These are phyloP conservation scores for Tetrax tetrax DNA, from an alignment of 2,113 vertebrate genomes.

Conservation along the genomic window DNA sequence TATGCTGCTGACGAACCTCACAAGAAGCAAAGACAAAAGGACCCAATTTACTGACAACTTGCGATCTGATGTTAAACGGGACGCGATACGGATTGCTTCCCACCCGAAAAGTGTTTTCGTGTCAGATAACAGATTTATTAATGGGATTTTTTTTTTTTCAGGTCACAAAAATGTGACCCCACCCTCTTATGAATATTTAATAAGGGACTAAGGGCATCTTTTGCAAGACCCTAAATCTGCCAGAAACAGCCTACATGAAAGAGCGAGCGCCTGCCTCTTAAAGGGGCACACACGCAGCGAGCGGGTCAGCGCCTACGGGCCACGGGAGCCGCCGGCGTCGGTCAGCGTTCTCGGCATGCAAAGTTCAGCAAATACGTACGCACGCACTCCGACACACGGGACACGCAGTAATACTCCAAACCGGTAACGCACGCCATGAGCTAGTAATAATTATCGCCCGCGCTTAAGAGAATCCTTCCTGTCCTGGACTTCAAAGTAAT, in stretches of 20 bases:
- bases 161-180: constrained; percentile 73
- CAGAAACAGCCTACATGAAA: constrained; percentile 38
- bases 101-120: constrained; percentile 66
- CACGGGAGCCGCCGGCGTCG: neutral
- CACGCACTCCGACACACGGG: neutral
- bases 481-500: neutral
- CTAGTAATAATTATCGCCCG: neutral
- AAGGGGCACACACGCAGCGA: constrained; percentile 25
- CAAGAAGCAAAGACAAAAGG: constrained; percentile 61
- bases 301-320: neutral
- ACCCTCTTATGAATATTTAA: constrained; percentile 80
- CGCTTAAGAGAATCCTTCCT: neutral
- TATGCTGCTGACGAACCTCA: constrained; percentile 36
- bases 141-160: constrained; percentile 73
- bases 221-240: constrained; percentile 68
- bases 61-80: constrained; percentile 51
- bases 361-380: constrained; percentile 12
- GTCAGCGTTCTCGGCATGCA: neutral
- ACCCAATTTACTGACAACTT: constrained; percentile 47
- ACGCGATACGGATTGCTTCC: neutral
- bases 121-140: constrained; percentile 77
- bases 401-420: neutral
- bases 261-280: constrained; percentile 56
- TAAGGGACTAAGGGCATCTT: constrained; percentile 56
- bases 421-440: neutral